Percentiles rank a stretch among this genome's conserved stretches.
phyloP scores from a whole-genome alignment of 2,797 vertebrate species.

The Sebastes oblongus region DNA sequence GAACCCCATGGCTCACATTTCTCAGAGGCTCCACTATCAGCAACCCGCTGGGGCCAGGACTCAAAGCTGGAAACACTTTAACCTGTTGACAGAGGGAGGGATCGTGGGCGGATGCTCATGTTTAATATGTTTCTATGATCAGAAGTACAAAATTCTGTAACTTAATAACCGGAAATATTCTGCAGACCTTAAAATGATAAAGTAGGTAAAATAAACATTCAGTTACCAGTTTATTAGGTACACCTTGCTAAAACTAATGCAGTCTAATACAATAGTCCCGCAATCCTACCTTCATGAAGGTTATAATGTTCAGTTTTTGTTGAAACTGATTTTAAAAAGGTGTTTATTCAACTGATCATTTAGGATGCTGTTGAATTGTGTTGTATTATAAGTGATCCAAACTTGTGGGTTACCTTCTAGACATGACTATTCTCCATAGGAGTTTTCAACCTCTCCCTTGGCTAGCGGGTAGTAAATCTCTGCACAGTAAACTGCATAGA shows the following conservation, averaged over 20 bases:
- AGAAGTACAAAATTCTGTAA: neutral
- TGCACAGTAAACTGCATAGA: neutral
- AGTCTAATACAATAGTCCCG: no score
- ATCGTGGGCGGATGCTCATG: neutral
- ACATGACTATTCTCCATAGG: neutral
- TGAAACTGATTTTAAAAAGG: no score
- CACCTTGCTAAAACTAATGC: no score
- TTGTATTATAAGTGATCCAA: no score
- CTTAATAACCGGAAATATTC: neutral
- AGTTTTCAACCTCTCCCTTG: neutral
- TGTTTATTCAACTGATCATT: no score
- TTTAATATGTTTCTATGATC: neutral
- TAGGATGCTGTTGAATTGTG: no score
- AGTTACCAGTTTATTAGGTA: no score
- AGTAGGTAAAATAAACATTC: neutral
- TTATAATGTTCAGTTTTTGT: no score
- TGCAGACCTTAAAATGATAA: neutral
- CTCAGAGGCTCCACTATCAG: slow-evolving; percentile 22
- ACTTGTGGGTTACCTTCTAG: no score
- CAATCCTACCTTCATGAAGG: no score
- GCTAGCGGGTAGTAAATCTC: neutral
- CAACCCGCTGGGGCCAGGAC: neutral
- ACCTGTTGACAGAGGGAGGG: neutral
- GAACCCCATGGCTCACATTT: slow-evolving; percentile 3
- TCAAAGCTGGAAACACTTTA: neutral